These are phyloP conservation scores for Perca fluviatilis DNA, from an alignment of 2,113 vertebrate genomes.

Conservation along the genomic window DNA sequence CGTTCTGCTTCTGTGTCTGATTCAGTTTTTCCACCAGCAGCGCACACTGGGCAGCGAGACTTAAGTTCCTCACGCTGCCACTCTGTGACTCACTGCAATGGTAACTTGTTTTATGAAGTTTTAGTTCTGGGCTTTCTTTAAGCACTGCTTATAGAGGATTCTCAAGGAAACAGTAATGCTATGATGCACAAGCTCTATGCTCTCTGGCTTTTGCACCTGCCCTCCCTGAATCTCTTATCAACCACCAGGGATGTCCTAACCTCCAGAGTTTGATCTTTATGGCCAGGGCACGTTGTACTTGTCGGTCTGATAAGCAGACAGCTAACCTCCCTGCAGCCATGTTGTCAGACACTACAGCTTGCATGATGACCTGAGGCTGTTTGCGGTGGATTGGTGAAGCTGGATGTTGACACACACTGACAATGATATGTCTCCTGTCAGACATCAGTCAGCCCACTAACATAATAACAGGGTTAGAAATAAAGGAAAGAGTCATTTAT, in stretches of 20 bases:
- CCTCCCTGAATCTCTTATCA: not conserved
- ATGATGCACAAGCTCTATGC: not conserved
- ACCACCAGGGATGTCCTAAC: conserved; percentile 4
- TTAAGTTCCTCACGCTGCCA: conserved; percentile 30
- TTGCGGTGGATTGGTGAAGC: conserved; percentile 54
- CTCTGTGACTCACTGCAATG: conserved; percentile 50
- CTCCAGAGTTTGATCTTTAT: not conserved
- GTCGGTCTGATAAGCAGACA: conserved; percentile 53
- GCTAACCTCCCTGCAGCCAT: conserved; percentile 20
- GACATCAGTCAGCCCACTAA: conserved; percentile 19
- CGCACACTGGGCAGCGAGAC: not conserved
- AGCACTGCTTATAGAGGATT: not conserved
- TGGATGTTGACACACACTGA: conserved; percentile 66
- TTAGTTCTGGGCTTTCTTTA: conserved; percentile 2
- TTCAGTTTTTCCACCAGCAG: conserved; percentile 62
- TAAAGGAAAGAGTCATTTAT: conserved; percentile 6
- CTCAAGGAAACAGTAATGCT: not conserved
- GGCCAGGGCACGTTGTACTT: conserved; percentile 27
- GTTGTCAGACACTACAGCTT: conserved; percentile 38
- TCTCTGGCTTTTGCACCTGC: conserved; percentile 5
- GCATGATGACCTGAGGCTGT: conserved; percentile 61
- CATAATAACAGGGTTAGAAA: conserved; percentile 29
- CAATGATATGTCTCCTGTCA: conserved; percentile 56
- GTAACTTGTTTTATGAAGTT: conserved; percentile 13
- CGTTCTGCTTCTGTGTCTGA: conserved; percentile 19